These are phyloP conservation scores for Ptycholaimellus sp. DNA, from an alignment of 2,888 invertebrate genomes.

Conservation along the genomic window DNA sequence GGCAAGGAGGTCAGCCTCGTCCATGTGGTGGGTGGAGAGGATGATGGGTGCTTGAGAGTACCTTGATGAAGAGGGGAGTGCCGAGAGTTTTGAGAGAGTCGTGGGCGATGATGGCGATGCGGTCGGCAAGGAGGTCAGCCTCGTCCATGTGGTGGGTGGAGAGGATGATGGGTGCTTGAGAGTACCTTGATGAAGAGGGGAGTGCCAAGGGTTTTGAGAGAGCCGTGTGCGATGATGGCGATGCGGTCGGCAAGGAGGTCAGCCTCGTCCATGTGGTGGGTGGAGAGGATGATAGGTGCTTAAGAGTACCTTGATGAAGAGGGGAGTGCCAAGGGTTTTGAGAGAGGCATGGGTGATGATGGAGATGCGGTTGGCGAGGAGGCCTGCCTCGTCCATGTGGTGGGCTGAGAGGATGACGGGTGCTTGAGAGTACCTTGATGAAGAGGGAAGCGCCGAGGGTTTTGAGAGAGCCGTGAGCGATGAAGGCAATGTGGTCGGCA, in stretches of 20 bases:
- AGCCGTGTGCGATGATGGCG: constrained; percentile 56
- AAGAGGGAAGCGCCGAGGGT: too few relatives aligned
- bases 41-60: too few relatives aligned
- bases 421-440: too few relatives aligned
- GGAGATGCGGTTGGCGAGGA: constrained; percentile 57
- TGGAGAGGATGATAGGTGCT: constrained; percentile 57
- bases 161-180: constrained; percentile 52
- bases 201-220: too few relatives aligned
- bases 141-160: constrained; percentile 70
- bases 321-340: too few relatives aligned
- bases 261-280: constrained; percentile 66
- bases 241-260: constrained; percentile 60
- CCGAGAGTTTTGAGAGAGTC: too few relatives aligned
- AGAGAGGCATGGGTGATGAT: too few relatives aligned
- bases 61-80: too few relatives aligned
- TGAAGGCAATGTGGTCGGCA: too few relatives aligned
- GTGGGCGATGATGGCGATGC: constrained; percentile 58
- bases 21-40: constrained; percentile 61
- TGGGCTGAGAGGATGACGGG: constrained; percentile 61
- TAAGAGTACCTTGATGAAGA: too few relatives aligned
- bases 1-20: constrained; percentile 61
- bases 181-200: too few relatives aligned
- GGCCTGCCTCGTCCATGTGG: constrained; percentile 63
- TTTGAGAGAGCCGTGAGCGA: too few relatives aligned
- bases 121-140: constrained; percentile 59